phyloP scores from a whole-genome alignment of 2,888 invertebrate species.

The Eledone cirrhosa region DNA sequence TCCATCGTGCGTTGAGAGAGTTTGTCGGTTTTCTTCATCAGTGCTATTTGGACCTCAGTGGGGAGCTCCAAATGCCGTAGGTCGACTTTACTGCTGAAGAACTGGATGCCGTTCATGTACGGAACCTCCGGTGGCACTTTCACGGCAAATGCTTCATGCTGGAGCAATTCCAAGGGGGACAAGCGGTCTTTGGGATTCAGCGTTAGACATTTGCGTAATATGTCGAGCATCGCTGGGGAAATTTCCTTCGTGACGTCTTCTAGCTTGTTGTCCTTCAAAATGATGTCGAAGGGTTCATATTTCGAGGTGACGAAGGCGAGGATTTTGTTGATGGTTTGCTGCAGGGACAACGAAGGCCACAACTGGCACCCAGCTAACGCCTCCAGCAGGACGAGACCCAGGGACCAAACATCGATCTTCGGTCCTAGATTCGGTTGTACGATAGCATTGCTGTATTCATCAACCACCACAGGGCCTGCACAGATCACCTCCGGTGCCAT shows the following conservation, averaged over 20 bases:
- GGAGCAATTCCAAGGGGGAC: not conserved
- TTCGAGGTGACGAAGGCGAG: conserved; percentile 47
- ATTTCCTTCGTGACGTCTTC: conserved; percentile 27
- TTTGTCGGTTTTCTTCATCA: conserved; percentile 48
- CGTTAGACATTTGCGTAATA: not conserved
- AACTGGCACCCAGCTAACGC: conserved; percentile 69
- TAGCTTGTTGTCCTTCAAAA: conserved; percentile 29
- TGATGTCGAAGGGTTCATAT: not conserved
- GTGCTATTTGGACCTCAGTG: conserved; percentile 41
- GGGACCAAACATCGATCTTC: conserved; percentile 91
- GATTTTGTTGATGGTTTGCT: conserved; percentile 52
- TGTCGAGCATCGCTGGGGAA: not conserved
- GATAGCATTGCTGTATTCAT: conserved; percentile 50
- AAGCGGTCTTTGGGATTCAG: not conserved
- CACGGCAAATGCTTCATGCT: not conserved
- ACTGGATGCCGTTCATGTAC: conserved; percentile 50
- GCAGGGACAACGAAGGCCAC: conserved; percentile 51
- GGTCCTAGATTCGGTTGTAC: conserved; percentile 70
- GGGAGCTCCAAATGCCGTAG: conserved; percentile 58
- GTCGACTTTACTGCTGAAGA: conserved; percentile 53
- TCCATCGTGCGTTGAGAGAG: conserved; percentile 73
- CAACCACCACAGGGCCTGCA: conserved; percentile 52
- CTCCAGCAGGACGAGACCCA: conserved; percentile 90
- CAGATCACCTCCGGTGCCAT: conserved; percentile 65
- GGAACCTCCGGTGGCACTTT: conserved; percentile 38